Evolutionary conservation across 1,140 invertebrate genomes (phyloP), one percentile per base, ranked within the genome.

Genomic region (Danaus melanippus): DNA sequence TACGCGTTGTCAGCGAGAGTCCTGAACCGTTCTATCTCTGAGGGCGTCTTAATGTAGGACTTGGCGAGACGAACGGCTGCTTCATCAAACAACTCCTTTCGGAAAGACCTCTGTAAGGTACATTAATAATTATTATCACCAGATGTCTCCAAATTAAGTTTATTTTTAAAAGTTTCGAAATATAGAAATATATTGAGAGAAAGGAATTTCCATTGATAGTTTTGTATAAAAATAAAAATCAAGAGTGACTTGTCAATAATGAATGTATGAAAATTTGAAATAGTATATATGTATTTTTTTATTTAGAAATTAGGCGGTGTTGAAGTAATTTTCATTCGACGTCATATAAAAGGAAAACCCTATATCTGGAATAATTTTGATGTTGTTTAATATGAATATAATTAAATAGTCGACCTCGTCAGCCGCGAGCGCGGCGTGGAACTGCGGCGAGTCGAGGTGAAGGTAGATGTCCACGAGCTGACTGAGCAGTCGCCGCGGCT

Each of bases 401-500:
- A 0, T 32, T 32, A 32, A 3, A 51, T 46, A 2, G 42, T 9
- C 9, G 2, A 94, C 93, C 90, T 97, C 96, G 83, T 98, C 96
- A 59, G 92, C 92, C 12, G 96, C 96, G 53, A 98, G 88, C 45
- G 95, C 95, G 66, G 94, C 90, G 68, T 95, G 95, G 89, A 98
- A 98, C 78, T 91, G 90, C 80, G 95, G 92, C 86, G 94, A 96
- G 89, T 98, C 95, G 61, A 99, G 90, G 88, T 99, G 97, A 54
- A 99, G 89, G 89, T 99, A 99, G 77, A 99, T 98, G 79, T 97
- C 95, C 46, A 97, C 96, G 46, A 99, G 90, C 83, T 98, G 95
- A 70, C 94, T 93, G 41, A 99, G 89, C 46, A 99, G 87, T 56
- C 92, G 91, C 62, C 96, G 90, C 7, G 98, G 98, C 74, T 98